A percentile compares a stretch with the other conserved stretches of the same genome.
These are phyloP conservation scores for Morelia viridis DNA, from an alignment of 2,797 vertebrate genomes.

Conservation along the genomic window DNA sequence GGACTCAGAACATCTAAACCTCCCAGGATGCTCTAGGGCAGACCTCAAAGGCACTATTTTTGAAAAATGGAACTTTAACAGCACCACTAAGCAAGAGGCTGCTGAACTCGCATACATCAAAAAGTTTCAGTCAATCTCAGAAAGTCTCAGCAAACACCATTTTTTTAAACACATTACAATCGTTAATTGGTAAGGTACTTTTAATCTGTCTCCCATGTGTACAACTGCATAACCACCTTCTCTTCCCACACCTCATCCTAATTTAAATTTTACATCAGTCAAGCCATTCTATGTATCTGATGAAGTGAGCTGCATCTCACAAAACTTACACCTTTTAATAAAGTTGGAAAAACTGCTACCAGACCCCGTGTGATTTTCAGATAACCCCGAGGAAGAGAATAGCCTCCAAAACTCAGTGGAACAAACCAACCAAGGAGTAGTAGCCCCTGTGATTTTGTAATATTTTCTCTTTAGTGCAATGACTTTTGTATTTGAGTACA, in stretches of 20 bases:
- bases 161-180: neutral
- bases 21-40: too few species aligned
- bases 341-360: neutral
- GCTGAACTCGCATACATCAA: neutral
- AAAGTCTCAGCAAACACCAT: neutral
- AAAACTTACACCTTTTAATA: neutral
- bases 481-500: neutral
- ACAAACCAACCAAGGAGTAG: slow-evolving; percentile 15
- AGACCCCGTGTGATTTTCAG: neutral
- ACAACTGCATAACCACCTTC: neutral
- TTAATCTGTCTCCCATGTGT: neutral
- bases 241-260: neutral
- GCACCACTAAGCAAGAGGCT: neutral
- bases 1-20: too few species aligned
- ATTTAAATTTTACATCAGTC: neutral
- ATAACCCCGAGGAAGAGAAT: rapidly evolving
- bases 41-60: too few species aligned
- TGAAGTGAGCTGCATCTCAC: neutral
- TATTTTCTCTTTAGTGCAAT: neutral
- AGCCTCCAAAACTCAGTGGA: slow-evolving; percentile 44
- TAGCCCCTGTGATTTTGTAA: neutral
- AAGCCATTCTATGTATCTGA: neutral
- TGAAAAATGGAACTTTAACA: too few species aligned
- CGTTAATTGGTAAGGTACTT: neutral
- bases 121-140: neutral